A percentile compares a stretch with the other conserved stretches of the same genome.
These are phyloP conservation scores for Sinodicranocentrus sp. DNA, from an alignment of 2,888 invertebrate species.

Conservation along the genomic window DNA sequence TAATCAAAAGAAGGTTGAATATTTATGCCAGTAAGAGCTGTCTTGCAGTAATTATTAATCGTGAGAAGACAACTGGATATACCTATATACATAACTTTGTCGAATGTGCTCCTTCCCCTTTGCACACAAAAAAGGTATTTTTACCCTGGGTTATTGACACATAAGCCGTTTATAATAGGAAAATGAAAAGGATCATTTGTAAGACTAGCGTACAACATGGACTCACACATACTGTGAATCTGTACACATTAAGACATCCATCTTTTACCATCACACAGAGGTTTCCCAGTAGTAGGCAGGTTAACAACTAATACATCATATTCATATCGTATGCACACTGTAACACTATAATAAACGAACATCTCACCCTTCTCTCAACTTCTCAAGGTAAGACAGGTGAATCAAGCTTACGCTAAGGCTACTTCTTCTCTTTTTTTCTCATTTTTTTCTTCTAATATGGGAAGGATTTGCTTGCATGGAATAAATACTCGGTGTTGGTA, in stretches of 20 bases:
- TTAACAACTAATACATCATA: conserved; percentile 41
- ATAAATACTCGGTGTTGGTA: neutral
- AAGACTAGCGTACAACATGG: neutral
- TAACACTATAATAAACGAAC: too few relatives aligned
- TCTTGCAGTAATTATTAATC: too few relatives aligned
- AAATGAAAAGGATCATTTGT: conserved; percentile 2
- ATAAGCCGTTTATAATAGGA: conserved; percentile 46
- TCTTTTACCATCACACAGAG: neutral
- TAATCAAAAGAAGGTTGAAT: too few relatives aligned
- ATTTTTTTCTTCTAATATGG: too few relatives aligned
- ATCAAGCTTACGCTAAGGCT: neutral
- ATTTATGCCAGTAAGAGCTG: too few relatives aligned
- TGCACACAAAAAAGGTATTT: too few relatives aligned
- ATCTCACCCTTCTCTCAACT: neutral
- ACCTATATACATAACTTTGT: too few relatives aligned
- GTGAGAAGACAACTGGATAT: too few relatives aligned
- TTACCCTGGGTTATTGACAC: conserved; percentile 60
- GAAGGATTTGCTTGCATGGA: too few relatives aligned
- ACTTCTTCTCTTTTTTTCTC: neutral
- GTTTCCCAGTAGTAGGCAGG: conserved; percentile 1
- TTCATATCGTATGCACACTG: neutral
- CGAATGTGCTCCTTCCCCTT: neutral
- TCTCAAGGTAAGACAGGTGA: conserved; percentile 26
- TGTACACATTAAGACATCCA: conserved; percentile 22
- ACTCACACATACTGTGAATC: neutral